Percentiles rank a stretch among this genome's conserved stretches.
phyloP scores from a whole-genome alignment of 2,113 vertebrate species.

The Ascaphus truei region DNA sequence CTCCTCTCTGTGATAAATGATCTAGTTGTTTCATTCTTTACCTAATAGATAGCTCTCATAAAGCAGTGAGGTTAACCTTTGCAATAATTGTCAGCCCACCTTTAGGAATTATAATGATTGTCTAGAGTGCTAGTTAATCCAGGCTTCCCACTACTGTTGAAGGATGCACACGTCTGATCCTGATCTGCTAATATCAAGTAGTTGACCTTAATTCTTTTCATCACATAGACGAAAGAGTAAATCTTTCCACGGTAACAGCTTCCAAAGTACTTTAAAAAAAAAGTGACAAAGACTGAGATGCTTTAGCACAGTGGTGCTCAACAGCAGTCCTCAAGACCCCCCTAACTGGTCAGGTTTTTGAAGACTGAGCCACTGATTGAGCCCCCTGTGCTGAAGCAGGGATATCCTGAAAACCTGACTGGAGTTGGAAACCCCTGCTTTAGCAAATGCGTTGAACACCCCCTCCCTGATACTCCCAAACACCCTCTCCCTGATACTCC shows the following conservation, averaged over 20 bases:
- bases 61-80: constrained; percentile 31
- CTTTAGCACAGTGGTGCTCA: neutral
- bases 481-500: no score
- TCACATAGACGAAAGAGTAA: constrained; percentile 2
- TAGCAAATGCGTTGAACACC: no score
- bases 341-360: no score
- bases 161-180: constrained; percentile 1
- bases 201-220: constrained; percentile 23
- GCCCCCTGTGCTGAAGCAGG: no score
- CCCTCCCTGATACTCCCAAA: no score
- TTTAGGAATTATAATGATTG: constrained; percentile 29
- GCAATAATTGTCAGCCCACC: constrained; percentile 35
- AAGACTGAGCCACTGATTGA: no score
- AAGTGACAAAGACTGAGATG: neutral
- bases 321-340: no score
- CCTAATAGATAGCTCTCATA: constrained; percentile 20
- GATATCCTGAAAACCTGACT: no score
- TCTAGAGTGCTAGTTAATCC: constrained; percentile 20
- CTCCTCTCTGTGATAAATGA: constrained; percentile 15
- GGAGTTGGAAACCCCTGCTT: no score
- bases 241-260: neutral
- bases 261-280: neutral
- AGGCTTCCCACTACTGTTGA: neutral
- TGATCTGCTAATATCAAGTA: constrained; percentile 19
- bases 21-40: constrained; percentile 24